Evolutionary conservation across 1,140 invertebrate species (phyloP), one percentile per base, ranked within the genome.

Genomic region (Cherax quadricarinatus): DNA sequence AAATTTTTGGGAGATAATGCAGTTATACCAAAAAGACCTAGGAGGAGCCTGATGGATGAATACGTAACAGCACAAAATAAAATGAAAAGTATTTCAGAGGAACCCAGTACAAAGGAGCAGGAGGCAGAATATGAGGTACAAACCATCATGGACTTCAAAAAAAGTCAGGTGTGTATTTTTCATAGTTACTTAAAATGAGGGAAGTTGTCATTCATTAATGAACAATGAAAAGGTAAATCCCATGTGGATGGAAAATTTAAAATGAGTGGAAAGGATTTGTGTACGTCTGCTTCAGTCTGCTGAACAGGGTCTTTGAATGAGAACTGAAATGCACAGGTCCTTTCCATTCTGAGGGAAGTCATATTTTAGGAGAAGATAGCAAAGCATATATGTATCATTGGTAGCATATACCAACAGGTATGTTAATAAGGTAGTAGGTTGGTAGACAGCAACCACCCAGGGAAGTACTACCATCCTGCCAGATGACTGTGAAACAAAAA

Each of bases 71-170:
- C 73, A 60, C 41, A 85, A 7, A 48, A 53, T 18, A 16, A 18
- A 82, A 16, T 78, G 24, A 78, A 85, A 7, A n/a, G 30, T 12
- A 14, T 21, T 24, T 10, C 53, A 16, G 75, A 53, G 14, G 70
- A 84, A 16, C 2, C 14, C 14, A 21, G 18, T 24, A 62, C 24
- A 41, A 83, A 66, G 12, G 73, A 87, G 18, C 21, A 53, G 66
- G 66, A 88, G 18, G 30, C 41, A 62, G 95, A 96, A 49, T 98
- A 96, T 94, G 96, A 97, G 90, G 97, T 98, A 24, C 97, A 98
- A 95, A 95, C 95, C 88, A 97, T 98, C 79, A 75, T 97, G 48
- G 96, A 96, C 41, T 96, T 97, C 92, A 93, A 93, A 73, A 88
- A 82, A 66, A 88, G 79, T 75, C 85, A 94, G 88, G 93, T 92